Conservation (phyloP, 37 sponge, comb jelly and placozoan genomes). For the Theonella swinhoei region DNA sequence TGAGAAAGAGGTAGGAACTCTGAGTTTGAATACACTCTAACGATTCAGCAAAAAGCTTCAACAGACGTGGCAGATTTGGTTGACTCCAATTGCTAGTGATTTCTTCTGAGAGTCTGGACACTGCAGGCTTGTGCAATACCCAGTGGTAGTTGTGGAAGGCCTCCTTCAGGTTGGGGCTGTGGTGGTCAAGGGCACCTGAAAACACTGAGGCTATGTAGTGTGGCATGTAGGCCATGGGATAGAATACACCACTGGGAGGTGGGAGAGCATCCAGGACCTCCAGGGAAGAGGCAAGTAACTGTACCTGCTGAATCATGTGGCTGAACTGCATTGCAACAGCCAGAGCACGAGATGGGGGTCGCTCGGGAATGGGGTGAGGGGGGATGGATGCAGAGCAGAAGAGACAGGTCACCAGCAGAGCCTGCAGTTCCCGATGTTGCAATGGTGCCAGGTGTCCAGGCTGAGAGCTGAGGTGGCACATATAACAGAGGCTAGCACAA, state of each 20-base stretch:
- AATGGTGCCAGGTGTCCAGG: not conserved
- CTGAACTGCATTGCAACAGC: conserved; percentile 31
- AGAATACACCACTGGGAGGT: conserved; percentile 18
- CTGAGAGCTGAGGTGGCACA: conserved; percentile 3
- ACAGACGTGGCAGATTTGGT: not conserved
- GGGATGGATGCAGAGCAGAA: not conserved
- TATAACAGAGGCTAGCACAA: conserved; percentile 1
- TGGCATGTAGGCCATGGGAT: conserved; percentile 18
- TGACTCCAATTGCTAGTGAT: not conserved
- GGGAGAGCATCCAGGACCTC: conserved; percentile 16
- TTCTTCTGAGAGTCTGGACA: not conserved
- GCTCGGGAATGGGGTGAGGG: not conserved
- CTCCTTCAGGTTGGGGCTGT: not conserved
- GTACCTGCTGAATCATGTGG: conserved; percentile 34
- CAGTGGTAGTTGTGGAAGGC: not conserved
- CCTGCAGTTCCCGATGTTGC: conserved; percentile 40
- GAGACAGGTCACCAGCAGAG: conserved; percentile 31
- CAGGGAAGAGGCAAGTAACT: conserved; percentile 31
- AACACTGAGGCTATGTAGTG: conserved; percentile 17
- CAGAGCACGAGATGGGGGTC: conserved; percentile 20
- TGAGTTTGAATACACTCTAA: not conserved
- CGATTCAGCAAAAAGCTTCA: not conserved
- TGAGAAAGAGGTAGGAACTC: not conserved
- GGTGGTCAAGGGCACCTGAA: not conserved
- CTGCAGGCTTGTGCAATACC: not conserved